These are phyloP conservation scores for Ranitomeya variabilis DNA, from an alignment of 2,113 vertebrate genomes.

Conservation along the genomic window DNA sequence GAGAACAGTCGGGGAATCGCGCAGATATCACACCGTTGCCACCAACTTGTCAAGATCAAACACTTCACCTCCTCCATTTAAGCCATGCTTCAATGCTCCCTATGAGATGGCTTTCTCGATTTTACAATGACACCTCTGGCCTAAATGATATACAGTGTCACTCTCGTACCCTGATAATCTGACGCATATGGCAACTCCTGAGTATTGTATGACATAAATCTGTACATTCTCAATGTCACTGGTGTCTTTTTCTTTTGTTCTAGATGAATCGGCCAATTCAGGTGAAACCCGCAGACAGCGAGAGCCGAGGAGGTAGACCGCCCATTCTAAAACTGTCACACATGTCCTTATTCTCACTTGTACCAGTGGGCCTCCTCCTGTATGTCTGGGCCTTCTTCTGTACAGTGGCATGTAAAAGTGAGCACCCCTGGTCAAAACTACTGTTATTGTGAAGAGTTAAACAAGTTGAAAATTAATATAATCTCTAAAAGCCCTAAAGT, in stretches of 20 bases:
- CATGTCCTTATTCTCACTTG: background rate
- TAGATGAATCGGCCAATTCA: slow-evolving; percentile 99
- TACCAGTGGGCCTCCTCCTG: background rate
- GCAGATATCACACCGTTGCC: too few relatives aligned
- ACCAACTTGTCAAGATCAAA: too few relatives aligned
- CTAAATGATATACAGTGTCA: background rate
- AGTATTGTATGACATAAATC: background rate
- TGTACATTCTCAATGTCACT: background rate
- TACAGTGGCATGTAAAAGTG: too few relatives aligned
- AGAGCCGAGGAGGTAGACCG: slow-evolving; percentile 92
- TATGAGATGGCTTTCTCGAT: too few relatives aligned
- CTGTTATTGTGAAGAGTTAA: too few relatives aligned
- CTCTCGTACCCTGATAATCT: background rate
- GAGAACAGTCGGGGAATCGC: too few relatives aligned
- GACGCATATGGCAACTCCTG: background rate
- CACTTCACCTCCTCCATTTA: too few relatives aligned
- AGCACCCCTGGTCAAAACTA: too few relatives aligned
- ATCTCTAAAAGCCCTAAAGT: too few relatives aligned
- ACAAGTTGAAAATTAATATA: too few relatives aligned
- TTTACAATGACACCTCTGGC: background rate
- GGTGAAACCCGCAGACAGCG: slow-evolving; percentile 98
- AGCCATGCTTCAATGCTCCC: too few relatives aligned
- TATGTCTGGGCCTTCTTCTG: background rate
- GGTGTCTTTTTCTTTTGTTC: slow-evolving; percentile 60
- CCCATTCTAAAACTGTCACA: background rate